phyloP scores from a whole-genome alignment of 2,113 vertebrate genomes.

The Pomatorhinus ruficollis region DNA sequence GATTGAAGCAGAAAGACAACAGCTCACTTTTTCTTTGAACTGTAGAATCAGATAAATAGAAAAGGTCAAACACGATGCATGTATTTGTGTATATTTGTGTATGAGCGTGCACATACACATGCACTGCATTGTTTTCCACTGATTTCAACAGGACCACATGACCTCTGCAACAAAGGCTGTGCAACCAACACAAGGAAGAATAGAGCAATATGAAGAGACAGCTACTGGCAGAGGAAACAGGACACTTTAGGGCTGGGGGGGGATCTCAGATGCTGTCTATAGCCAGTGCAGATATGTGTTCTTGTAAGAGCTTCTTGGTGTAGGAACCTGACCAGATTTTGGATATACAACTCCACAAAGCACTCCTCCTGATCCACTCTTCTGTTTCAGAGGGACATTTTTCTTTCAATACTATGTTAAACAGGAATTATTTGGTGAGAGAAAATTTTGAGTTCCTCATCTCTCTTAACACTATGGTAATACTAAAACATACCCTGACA shows the following conservation, averaged over 20 bases:
- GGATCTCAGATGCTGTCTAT: not conserved
- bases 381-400: not conserved
- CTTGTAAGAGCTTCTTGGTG: not conserved
- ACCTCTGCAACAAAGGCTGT: not conserved
- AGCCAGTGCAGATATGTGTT: not conserved
- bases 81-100: not conserved
- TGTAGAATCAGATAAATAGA: not conserved
- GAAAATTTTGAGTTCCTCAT: not conserved
- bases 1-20: not conserved
- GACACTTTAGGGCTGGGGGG: fast-evolving
- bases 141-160: not conserved
- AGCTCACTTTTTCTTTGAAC: not conserved
- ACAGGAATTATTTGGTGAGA: not conserved
- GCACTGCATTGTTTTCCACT: not conserved
- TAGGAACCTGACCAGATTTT: not conserved
- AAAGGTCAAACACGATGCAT: not conserved
- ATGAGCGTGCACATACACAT: too few species aligned
- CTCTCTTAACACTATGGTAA: not conserved
- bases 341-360: not conserved
- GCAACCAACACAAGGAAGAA: not conserved
- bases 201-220: not conserved
- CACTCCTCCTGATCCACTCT: not conserved
- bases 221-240: not conserved
- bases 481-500: not conserved
- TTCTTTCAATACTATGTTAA: not conserved